These are phyloP conservation scores for Coelopa pilipes DNA, from an alignment of 2,888 invertebrate species.

Conservation along the genomic window DNA sequence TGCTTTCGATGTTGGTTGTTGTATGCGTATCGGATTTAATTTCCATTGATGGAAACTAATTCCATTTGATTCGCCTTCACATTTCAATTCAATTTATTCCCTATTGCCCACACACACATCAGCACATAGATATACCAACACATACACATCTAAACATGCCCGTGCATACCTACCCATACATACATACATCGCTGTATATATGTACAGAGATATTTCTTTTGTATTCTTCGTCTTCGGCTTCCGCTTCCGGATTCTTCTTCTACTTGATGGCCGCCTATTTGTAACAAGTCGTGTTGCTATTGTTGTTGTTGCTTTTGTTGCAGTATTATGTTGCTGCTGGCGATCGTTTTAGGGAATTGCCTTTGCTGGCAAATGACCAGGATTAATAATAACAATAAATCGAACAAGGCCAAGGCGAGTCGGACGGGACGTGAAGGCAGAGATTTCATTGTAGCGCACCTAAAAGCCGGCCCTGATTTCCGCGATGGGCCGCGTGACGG, in stretches of 20 bases:
- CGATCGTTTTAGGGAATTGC: neutral
- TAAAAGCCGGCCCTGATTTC: neutral
- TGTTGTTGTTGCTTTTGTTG: neutral
- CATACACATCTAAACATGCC: too few relatives aligned
- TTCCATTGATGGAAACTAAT: neutral
- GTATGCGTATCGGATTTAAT: slow-evolving; percentile 1
- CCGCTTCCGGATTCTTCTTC: neutral
- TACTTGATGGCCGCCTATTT: too few relatives aligned
- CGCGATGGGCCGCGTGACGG: neutral
- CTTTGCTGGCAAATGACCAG: neutral
- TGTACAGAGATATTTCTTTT: too few relatives aligned
- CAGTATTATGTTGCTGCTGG: neutral
- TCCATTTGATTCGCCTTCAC: neutral
- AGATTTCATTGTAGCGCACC: neutral
- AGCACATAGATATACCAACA: too few relatives aligned
- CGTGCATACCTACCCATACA: too few relatives aligned
- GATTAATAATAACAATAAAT: slow-evolving; percentile 1
- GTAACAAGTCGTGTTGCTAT: neutral
- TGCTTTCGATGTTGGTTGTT: neutral
- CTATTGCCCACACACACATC: neutral
- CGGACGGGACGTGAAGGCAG: neutral
- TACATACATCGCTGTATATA: too few relatives aligned
- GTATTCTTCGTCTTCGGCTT: neutral
- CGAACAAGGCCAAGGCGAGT: neutral
- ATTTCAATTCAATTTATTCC: slow-evolving; percentile 7